Evolutionary conservation across 2,113 vertebrate species (phyloP).

Genomic region (Pelobates fuscus): DNA sequence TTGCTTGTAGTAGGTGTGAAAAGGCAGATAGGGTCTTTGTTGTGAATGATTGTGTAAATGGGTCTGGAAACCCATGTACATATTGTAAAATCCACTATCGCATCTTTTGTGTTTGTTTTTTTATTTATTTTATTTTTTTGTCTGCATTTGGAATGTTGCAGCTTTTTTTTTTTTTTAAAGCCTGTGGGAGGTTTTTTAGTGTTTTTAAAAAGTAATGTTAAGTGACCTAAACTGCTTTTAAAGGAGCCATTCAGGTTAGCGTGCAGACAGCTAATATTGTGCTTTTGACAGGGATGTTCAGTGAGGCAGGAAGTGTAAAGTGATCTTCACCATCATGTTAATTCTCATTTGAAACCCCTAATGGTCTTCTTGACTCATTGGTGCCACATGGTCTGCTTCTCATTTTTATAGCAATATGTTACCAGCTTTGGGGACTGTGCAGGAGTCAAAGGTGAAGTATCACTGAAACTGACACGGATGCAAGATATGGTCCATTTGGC

Average conservation of each 20-base stretch:
- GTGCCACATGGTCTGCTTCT: constrained; percentile 4
- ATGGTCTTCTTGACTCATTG: neutral
- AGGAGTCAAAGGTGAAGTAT: constrained; percentile 35
- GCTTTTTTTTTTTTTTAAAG: neutral
- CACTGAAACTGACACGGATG: constrained; percentile 28
- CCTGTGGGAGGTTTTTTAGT: no score
- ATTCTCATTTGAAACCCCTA: constrained; percentile 11
- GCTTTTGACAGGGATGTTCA: neutral
- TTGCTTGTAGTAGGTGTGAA: constrained; percentile 16
- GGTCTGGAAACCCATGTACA: neutral
- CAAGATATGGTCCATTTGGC: constrained; percentile 13
- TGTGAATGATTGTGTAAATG: neutral
- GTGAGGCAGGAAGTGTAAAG: constrained; percentile 27
- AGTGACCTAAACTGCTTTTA: neutral
- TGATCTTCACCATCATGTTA: constrained; percentile 28
- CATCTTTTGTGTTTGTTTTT: neutral
- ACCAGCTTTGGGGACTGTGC: constrained; percentile 4
- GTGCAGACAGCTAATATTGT: no score
- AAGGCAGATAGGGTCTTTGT: constrained; percentile 30
- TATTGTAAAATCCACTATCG: neutral
- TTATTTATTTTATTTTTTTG: no score
- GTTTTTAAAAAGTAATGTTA: neutral
- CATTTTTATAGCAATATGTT: constrained; percentile 33
- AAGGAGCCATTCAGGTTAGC: neutral
- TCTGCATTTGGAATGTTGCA: neutral